Base-by-base conservation (phyloP, 2,888 invertebrate genomes). In the Xiphydria camelus region DNA sequence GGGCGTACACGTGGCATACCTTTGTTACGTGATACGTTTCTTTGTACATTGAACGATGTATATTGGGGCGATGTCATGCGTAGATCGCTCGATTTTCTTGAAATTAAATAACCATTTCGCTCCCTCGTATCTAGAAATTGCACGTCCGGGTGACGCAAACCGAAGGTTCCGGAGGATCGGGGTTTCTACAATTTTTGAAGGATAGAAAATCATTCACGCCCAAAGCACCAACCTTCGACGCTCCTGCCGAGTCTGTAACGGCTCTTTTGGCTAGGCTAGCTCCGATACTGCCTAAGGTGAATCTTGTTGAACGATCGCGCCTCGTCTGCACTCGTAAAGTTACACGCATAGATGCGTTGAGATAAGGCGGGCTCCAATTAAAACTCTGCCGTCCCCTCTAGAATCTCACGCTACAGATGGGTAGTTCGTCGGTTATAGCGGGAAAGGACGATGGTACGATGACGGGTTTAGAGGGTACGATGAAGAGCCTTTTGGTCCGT, bases 221-320 rank as follows among this genome's bases (percentile, higher is more conserved):
- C 38, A 35, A 42, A 35, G 49, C 56, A 26, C 38, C 57, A 51
- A 53, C 51, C 39, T 46, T 56, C 10, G 51, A 62, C 46, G 45
- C 56, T 42, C 41, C 54, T 32, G 49, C 47, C n/a, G 53, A 66
- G 23, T 51, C 64, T 20, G 57, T 59, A 34, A 53, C 55, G 45
- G 57, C 71, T 51, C 42, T 77, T n/a, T 54, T 78, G 42, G 61
- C 68, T 45, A 82, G 86, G 68, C 76, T 90, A 49, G 82, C 87
- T 15, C 90, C 91, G 18, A 82, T 90, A 53, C 84, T 91, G 79
- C 91, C 91, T 77, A 91, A 90, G 82, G 88, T 87, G 7, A 21
- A 39, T 23, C 29, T 23, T 43, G 20, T 25, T 23, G 5, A 6
- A 14, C 4, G 10, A 23, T 10, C n/a, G n/a, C n/a, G n/a, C n/a